phyloP scores from a whole-genome alignment of 2,797 vertebrate genomes.

The Darevskia mixta region DNA sequence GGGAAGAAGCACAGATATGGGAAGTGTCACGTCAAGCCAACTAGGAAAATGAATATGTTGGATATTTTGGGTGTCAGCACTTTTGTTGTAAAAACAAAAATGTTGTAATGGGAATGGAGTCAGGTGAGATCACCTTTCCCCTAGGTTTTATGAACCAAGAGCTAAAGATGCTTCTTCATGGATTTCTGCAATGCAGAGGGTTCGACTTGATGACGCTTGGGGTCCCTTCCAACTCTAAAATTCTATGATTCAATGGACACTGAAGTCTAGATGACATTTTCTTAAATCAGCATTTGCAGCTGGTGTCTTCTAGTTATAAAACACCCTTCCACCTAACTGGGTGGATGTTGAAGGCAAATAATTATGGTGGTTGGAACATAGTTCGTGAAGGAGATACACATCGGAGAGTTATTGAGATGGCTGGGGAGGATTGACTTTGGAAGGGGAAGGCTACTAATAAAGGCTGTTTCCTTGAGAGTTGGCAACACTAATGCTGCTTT shows the following conservation, averaged over 20 bases:
- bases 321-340: background rate
- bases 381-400: background rate
- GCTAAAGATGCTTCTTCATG: background rate
- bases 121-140: background rate
- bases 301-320: background rate
- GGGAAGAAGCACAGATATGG: background rate
- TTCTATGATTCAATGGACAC: background rate
- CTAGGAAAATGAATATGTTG: background rate
- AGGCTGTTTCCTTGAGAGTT: background rate
- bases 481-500: background rate
- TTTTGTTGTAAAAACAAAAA: background rate
- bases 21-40: background rate
- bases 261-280: no score
- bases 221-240: no score
- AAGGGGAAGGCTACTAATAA: background rate
- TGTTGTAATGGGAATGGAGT: background rate
- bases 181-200: no score
- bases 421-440: background rate
- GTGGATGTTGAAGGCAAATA: background rate
- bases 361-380: background rate
- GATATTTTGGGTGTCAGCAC: background rate
- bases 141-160: background rate
- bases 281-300: background rate
- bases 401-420: background rate
- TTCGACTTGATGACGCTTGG: no score